These are phyloP conservation scores for Plestiodon gilberti DNA, from an alignment of 2,113 vertebrate species.

Conservation along the genomic window DNA sequence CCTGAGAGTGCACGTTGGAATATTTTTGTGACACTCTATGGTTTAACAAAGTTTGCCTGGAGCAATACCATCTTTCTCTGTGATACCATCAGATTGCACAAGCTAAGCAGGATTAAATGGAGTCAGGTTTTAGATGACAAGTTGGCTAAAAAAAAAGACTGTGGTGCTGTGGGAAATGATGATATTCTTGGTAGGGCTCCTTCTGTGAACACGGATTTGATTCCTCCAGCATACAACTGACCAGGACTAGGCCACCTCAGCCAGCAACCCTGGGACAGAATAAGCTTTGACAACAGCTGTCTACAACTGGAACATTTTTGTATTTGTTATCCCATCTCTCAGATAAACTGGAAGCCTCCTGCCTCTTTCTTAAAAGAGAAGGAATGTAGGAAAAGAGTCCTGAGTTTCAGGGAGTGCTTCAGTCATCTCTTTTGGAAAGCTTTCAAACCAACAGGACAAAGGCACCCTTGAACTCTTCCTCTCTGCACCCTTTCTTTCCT, in stretches of 20 bases:
- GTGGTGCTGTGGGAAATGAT: conserved; percentile 9
- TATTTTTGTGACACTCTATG: not conserved
- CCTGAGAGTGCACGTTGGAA: not conserved
- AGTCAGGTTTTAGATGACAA: conserved; percentile 14
- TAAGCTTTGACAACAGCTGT: not conserved
- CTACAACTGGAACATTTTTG: not conserved
- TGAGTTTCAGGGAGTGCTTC: not conserved
- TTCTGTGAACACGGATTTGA: not conserved
- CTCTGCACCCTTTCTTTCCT: too few species aligned
- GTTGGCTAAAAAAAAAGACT: not conserved
- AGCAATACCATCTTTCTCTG: not conserved
- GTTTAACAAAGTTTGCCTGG: conserved; percentile 16
- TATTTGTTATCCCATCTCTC: not conserved
- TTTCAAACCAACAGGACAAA: not conserved
- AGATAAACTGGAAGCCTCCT: not conserved
- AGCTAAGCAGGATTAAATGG: conserved; percentile 14
- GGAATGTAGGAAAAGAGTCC: not conserved
- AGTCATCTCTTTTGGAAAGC: not conserved
- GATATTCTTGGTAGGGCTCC: not conserved
- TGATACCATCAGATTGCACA: not conserved
- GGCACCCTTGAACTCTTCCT: not conserved
- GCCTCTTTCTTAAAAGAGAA: not conserved
- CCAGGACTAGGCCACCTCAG: not conserved
- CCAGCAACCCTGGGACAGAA: not conserved
- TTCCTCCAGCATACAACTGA: not conserved